Percentiles rank a stretch among this genome's conserved stretches.
phyloP scores from a whole-genome alignment of 2,113 vertebrate genomes.

The Gobiocypris rarus region DNA sequence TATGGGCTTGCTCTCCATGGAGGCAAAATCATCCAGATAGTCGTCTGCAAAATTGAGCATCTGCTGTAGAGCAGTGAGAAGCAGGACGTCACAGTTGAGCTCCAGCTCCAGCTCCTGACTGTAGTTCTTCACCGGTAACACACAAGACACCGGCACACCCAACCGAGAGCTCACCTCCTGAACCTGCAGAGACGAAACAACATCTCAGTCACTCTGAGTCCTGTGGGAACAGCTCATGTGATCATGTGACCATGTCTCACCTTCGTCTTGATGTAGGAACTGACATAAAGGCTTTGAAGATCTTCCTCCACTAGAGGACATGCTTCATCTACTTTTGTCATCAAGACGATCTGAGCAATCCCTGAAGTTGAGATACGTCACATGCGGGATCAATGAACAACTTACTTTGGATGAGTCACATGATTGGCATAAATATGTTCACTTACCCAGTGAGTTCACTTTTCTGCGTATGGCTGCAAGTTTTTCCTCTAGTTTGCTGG shows the following conservation, averaged over 20 bases:
- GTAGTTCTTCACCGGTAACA: slow-evolving; percentile 75
- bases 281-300: slow-evolving; percentile 62
- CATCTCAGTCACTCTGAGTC: background rate
- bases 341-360: slow-evolving; percentile 69
- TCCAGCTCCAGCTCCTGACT: slow-evolving; percentile 67
- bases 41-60: slow-evolving; percentile 66
- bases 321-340: slow-evolving; percentile 73
- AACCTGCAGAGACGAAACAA: slow-evolving; percentile 56
- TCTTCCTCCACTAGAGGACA: slow-evolving; percentile 63
- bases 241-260: slow-evolving; percentile 43
- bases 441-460: slow-evolving; percentile 62
- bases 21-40: slow-evolving; percentile 66
- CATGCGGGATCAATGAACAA: background rate
- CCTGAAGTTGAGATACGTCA: slow-evolving; percentile 43
- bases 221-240: background rate
- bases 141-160: slow-evolving; percentile 65
- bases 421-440: background rate
- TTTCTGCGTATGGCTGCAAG: slow-evolving; percentile 68
- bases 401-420: background rate
- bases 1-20: background rate
- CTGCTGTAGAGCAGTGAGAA: slow-evolving; percentile 65
- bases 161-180: slow-evolving; percentile 61
- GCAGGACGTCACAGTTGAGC: slow-evolving; percentile 61
- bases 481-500: slow-evolving; percentile 69
- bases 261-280: slow-evolving; percentile 64